Conservation (phyloP, 2,888 invertebrate species). For the Mystacides longicornis region DNA sequence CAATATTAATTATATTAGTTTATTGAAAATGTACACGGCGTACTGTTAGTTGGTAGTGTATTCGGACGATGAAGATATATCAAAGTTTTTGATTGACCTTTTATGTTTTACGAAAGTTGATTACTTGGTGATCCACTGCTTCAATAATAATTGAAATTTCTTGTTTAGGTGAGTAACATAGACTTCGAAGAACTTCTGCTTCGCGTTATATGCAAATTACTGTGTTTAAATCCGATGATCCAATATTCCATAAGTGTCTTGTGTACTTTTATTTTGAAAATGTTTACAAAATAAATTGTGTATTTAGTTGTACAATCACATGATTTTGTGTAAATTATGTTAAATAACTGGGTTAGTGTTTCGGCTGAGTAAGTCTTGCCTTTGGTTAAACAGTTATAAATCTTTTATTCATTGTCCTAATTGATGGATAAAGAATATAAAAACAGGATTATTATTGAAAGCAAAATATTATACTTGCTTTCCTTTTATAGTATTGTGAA, state of each 20-base stretch:
- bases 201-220: not conserved
- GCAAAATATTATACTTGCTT: no score
- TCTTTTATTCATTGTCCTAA: no score
- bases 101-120: conserved; percentile 22
- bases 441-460: no score
- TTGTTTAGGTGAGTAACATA: conserved; percentile 18
- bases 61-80: conserved; percentile 8
- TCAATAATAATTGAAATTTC: conserved; percentile 19
- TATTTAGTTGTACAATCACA: conserved; percentile 1
- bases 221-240: not conserved
- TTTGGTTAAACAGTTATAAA: no score
- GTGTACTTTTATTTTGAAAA: conserved; percentile 7
- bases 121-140: conserved; percentile 17
- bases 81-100: conserved; percentile 14
- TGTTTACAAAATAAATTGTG: not conserved
- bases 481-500: no score
- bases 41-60: conserved; percentile 4
- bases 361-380: not conserved
- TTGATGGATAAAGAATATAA: no score
- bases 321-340: not conserved
- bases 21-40: conserved; percentile 1
- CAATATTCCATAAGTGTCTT: conserved; percentile 5
- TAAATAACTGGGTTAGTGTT: not conserved
- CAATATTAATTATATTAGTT: conserved; percentile 14
- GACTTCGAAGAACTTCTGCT: conserved; percentile 5